Percentiles rank a stretch among this genome's conserved stretches.
Conservation (phyloP, 2,888 invertebrate genomes). For the Hypena proboscidalis region DNA sequence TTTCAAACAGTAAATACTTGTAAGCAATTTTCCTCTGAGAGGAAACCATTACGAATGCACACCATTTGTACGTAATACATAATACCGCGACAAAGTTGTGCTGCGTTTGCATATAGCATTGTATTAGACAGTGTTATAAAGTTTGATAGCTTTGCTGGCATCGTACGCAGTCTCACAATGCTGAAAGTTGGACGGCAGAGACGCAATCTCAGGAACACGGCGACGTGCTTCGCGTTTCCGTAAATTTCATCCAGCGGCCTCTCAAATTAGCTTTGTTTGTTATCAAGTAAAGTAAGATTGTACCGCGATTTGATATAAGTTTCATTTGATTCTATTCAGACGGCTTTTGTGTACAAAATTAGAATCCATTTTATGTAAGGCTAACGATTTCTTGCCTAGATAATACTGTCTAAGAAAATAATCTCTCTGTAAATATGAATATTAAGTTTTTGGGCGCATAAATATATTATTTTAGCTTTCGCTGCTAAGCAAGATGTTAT, state of each 20-base stretch:
- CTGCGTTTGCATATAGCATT: constrained; percentile 61
- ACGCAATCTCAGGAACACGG: constrained; percentile 54
- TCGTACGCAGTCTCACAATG: constrained; percentile 51
- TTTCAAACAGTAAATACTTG: too few species aligned
- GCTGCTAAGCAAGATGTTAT: too few species aligned
- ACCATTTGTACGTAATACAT: constrained; percentile 38
- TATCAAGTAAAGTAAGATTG: constrained; percentile 17
- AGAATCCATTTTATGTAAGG: too few species aligned
- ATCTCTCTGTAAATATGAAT: too few species aligned
- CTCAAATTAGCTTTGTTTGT: constrained; percentile 49
- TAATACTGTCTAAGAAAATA: too few species aligned
- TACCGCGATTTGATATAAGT: constrained; percentile 10
- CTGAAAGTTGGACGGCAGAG: constrained; percentile 46
- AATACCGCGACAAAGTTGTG: constrained; percentile 48
- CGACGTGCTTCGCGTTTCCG: constrained; percentile 38
- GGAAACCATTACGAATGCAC: constrained; percentile 24
- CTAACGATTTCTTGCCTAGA: too few species aligned
- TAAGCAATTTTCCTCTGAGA: neutral
- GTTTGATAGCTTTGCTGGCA: constrained; percentile 68
- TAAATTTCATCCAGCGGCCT: constrained; percentile 43
- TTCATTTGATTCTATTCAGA: constrained; percentile 2
- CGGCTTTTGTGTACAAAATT: neutral
- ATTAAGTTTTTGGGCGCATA: too few species aligned
- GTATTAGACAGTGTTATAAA: constrained; percentile 68
- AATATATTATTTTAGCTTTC: too few species aligned